These are phyloP conservation scores for Penaeus chinensis DNA, from an alignment of 1,140 invertebrate species.

Conservation along the genomic window DNA sequence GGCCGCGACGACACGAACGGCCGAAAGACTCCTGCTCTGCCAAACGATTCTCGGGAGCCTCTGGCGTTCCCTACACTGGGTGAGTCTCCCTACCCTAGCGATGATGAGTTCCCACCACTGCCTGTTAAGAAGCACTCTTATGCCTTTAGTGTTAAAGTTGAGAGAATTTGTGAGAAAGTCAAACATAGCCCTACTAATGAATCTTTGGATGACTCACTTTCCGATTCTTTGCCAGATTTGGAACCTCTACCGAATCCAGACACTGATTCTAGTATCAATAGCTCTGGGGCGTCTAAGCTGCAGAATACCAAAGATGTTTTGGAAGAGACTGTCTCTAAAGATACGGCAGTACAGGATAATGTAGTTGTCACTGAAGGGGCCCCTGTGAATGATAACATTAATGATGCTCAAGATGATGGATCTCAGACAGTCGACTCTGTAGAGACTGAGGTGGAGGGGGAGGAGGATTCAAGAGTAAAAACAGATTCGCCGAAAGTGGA, in stretches of 20 bases:
- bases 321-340: neutral
- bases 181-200: neutral
- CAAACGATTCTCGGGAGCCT: neutral
- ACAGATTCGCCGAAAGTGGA: too few relatives aligned
- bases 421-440: too few relatives aligned
- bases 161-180: conserved; percentile 28
- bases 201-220: conserved; percentile 29
- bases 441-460: too few relatives aligned
- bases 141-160: conserved; percentile 31
- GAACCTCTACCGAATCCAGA: conserved; percentile 6
- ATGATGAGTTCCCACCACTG: conserved; percentile 11
- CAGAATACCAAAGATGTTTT: neutral
- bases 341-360: too few relatives aligned
- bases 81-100: conserved; percentile 19
- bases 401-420: too few relatives aligned
- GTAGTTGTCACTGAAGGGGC: too few relatives aligned
- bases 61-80: conserved; percentile 18
- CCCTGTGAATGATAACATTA: too few relatives aligned
- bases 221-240: conserved; percentile 42
- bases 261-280: neutral
- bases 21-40: neutral
- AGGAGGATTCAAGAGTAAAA: too few relatives aligned
- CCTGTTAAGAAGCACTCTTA: neutral
- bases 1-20: neutral
- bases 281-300: neutral